Conservation (phyloP, 2,113 vertebrate species). For the Mirounga angustirostris region DNA sequence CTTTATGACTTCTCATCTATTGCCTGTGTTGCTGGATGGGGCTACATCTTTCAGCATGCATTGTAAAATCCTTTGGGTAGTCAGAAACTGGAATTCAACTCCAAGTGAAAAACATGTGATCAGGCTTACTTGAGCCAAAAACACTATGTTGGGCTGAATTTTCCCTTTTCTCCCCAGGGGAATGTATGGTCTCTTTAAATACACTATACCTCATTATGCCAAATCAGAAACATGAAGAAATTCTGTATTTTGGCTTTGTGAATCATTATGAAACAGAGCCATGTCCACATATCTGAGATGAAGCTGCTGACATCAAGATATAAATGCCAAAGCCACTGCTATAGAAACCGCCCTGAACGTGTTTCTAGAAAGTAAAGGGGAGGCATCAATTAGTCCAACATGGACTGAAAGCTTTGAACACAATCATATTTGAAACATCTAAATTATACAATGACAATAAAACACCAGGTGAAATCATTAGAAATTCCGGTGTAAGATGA, state of each 20-base stretch:
- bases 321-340: constrained; percentile 41
- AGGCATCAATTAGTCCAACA: neutral
- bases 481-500: neutral
- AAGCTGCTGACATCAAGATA: neutral
- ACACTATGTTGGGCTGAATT: neutral
- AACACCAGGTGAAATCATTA: neutral
- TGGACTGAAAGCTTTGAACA: neutral
- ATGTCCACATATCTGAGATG: neutral
- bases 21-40: neutral
- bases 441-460: constrained; percentile 6
- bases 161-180: neutral
- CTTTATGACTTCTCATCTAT: neutral
- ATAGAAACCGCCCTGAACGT: constrained; percentile 36
- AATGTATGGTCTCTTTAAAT: neutral
- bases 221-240: constrained; percentile 55
- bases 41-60: neutral
- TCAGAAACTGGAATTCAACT: neutral
- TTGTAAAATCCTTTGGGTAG: neutral
- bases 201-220: neutral
- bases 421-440: constrained; percentile 13
- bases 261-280: neutral
- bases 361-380: constrained; percentile 25
- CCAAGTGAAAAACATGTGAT: neutral
- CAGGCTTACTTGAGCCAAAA: neutral
- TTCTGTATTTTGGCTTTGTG: neutral